These are phyloP conservation scores for Clistopyga incitator DNA, from an alignment of 2,888 invertebrate genomes.

Conservation along the genomic window DNA sequence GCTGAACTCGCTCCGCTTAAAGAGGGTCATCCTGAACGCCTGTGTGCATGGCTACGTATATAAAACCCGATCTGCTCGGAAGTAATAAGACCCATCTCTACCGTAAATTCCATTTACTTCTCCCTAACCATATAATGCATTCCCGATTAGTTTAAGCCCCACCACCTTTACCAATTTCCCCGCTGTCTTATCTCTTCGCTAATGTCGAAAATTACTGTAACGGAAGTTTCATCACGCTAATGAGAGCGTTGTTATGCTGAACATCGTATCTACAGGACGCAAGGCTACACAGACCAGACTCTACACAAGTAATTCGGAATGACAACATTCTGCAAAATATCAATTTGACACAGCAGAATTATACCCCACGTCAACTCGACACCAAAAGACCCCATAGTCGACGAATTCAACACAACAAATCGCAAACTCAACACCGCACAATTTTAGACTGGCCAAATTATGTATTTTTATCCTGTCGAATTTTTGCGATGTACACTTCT, in stretches of 20 bases:
- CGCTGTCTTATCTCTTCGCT: constrained; percentile 2
- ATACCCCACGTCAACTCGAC: too few species aligned
- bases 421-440: too few species aligned
- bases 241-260: not conserved
- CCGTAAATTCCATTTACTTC: constrained; percentile 5
- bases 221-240: constrained; percentile 37
- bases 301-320: too few species aligned
- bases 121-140: constrained; percentile 42
- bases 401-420: too few species aligned
- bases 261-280: too few species aligned
- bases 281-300: too few species aligned
- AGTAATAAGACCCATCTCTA: constrained; percentile 43
- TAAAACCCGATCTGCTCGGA: constrained; percentile 47
- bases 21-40: constrained; percentile 34
- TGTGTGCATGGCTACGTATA: constrained; percentile 4
- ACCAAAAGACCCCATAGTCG: too few species aligned
- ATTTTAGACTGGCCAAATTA: too few species aligned
- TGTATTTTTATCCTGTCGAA: too few species aligned
- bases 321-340: too few species aligned
- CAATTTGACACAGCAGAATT: too few species aligned
- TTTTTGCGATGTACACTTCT: too few species aligned
- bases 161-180: not conserved
- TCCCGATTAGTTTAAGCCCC: constrained; percentile 55
- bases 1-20: constrained; percentile 26
- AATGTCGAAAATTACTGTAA: constrained; percentile 1